Base-by-base conservation (phyloP, 2,113 vertebrate species). In the Danionella cerebrum region DNA sequence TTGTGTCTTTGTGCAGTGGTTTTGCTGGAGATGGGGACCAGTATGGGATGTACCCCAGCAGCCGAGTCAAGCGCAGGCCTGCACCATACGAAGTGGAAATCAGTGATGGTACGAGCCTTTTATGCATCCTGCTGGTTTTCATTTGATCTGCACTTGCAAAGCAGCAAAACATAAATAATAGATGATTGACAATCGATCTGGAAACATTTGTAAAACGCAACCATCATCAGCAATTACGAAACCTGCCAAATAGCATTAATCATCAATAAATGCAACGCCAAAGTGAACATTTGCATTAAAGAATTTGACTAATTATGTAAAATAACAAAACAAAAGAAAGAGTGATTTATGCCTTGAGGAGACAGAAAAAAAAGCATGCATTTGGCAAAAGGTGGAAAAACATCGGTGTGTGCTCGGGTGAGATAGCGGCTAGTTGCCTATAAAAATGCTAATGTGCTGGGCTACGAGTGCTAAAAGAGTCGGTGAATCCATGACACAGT, bases 41-140 rank as follows among this genome's bases (percentile, higher is more conserved):
- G 48, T 93, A 90, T 73, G 88, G 90, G 39, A 89, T 92, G 89
- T 93, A 88, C 48, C 71, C 83, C 60, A 86, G 86, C 79, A 89
- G 84, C 71, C 79, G 90, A 45, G 85, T 81, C 65, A 81, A 77
- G 7, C 77, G 77, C 78, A 89, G 91, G 80, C 83, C 90, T 2
- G 90, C 86, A 22, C 92, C 92, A 0, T 94, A 94, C 38, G 92
- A 94, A 80, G 86, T 92, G 84, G 92, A 92, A 72, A 87, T 92
- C 71, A 89, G 73, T 1, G 90, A 92, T 2, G 92, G 92, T 93
- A 83, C 21, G 79, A 27, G 29, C 35, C 63, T 67, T 69, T 71
- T 70, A 55, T 14, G 13, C 51, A 73, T 69, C 22, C 24, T 31
- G 18, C 44, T 48, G 10, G 6, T 44, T 29, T 50, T 29, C 24